Conservation (phyloP, 64 coral and sea anemone species). For the Dendronephthya gigantea region DNA sequence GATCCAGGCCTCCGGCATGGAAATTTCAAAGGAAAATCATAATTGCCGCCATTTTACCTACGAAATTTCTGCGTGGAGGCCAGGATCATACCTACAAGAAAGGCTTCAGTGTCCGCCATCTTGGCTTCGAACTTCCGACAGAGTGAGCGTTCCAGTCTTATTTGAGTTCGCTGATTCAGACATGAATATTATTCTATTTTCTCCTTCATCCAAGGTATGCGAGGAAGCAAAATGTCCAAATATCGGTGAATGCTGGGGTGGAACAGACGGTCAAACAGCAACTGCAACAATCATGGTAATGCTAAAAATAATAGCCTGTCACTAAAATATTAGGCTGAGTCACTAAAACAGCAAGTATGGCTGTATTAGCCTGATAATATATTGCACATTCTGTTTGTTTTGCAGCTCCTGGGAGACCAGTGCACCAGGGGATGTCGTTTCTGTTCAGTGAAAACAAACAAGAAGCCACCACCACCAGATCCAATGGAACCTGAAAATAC, state of each 20-base stretch:
- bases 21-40: no score
- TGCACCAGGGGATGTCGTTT: constrained; percentile 94
- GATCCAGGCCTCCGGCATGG: no score
- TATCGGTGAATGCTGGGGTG: constrained; percentile 97
- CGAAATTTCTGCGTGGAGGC: no score
- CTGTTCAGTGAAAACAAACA: constrained; percentile 96
- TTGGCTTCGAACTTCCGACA: no score
- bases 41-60: no score
- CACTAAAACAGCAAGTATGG: no score
- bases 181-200: no score
- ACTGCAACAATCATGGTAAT: constrained; percentile 96
- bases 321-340: no score
- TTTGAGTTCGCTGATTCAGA: no score
- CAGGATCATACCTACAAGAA: no score
- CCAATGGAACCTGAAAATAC: constrained; percentile 80
- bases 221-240: constrained; percentile 93
- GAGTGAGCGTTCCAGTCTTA: no score
- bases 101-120: no score
- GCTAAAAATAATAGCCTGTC: not conserved
- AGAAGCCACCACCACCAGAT: constrained; percentile 72
- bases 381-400: not conserved
- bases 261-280: constrained; percentile 74
- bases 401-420: constrained; percentile 84
- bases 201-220: constrained; percentile 51
- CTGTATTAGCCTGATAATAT: not conserved